These are phyloP conservation scores for Stichodactyla helianthus DNA, from an alignment of 64 coral and sea anemone species.

Conservation along the genomic window DNA sequence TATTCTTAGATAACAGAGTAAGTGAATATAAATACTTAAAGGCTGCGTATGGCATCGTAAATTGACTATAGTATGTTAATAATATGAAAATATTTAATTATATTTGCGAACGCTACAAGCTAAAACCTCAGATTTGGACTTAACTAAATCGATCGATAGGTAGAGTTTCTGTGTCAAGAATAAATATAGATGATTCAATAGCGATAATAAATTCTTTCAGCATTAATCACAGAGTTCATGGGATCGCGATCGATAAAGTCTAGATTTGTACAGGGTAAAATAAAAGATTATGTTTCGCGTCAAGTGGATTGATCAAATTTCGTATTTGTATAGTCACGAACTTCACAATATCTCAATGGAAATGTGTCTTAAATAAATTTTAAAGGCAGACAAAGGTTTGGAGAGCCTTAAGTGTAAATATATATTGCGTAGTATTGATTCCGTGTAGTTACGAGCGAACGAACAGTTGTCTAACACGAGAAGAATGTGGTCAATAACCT, in stretches of 20 bases:
- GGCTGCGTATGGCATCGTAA: not conserved
- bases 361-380: not conserved
- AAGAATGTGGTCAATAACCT: not conserved
- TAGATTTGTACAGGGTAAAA: too few relatives aligned
- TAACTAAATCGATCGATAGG: not conserved
- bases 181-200: not conserved
- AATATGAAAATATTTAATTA: not conserved
- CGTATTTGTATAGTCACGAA: constrained; percentile 4
- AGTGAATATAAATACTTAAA: not conserved
- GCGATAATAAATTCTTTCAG: not conserved
- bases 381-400: not conserved
- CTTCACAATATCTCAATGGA: not conserved
- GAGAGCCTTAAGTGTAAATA: not conserved
- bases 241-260: not conserved
- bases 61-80: not conserved
- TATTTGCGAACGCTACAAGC: not conserved
- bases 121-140: not conserved
- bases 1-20: not conserved
- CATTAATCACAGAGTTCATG: not conserved
- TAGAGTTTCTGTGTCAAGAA: not conserved
- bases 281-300: not conserved
- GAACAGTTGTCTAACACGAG: not conserved
- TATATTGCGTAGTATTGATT: not conserved
- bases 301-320: constrained; percentile 1
- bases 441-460: not conserved